Evolutionary conservation across 2,888 invertebrate species (phyloP), one percentile per base, ranked within the genome.

Genomic region (Diplolepis rosae): DNA sequence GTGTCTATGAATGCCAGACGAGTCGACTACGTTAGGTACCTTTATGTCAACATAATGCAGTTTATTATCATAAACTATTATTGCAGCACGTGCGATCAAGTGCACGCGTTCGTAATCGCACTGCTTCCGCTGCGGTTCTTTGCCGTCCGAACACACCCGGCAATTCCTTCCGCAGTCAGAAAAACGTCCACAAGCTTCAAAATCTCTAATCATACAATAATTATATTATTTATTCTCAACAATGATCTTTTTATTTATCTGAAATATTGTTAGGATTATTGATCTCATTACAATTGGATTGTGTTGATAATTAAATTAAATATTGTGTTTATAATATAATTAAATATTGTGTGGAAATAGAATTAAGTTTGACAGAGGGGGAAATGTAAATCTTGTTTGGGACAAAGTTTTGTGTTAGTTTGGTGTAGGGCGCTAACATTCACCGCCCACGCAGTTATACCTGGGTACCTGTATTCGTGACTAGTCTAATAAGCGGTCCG

Each of bases 21-120:
- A 61, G 56, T 61, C 35, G 61, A 61, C 61, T 61, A 61, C 6
- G 61, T 61, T 61, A 61, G 61, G 61, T 61, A 39, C 39, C 61
- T 61, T 61, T 61, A 35, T 82, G 82, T 82, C 81, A 80, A 75
- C 82, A 84, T 82, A 85, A 84, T 83, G 82, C 83, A 80, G 78
- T 84, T 82, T 84, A 85, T 84, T 85, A 85, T 85, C 85, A 84
- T 84, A 85, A 85, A 84, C 84, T 84, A 84, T 84, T 85, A 85
- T 84, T 82, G 76, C 78, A 78, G 80, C 83, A 83, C 82, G 81
- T 79, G 77, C 68, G 76, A 78, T 77, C 80, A 69, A 69, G 79
- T 76, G 77, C 70, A 74, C 74, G 72, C 42, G 48, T 42, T 48
- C 22, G 61, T 28, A 56, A 39, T 42, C 54, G 54, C 66, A 48